A percentile compares a stretch with the other conserved stretches of the same genome.
phyloP scores from a whole-genome alignment of 2,888 invertebrate genomes.

The Chrysolina americana region DNA sequence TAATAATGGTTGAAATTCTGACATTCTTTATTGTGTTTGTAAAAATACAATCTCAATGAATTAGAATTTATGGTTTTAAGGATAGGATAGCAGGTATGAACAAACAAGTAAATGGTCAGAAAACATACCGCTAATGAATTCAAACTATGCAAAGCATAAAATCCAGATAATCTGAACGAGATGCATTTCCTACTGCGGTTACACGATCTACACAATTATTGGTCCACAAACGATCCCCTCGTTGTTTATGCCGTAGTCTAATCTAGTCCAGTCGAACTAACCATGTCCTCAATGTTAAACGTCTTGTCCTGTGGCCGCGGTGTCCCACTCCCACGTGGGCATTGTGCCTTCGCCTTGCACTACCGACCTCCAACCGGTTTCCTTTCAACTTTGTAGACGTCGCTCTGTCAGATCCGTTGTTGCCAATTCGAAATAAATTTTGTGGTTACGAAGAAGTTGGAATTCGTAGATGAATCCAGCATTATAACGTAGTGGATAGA shows the following conservation, averaged over 20 bases:
- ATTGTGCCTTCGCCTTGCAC: constrained; percentile 54
- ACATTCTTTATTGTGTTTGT: too few relatives aligned
- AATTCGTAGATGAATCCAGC: not conserved
- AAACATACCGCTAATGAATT: too few relatives aligned
- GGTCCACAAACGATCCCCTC: not conserved
- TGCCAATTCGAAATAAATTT: not conserved
- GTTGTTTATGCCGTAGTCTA: not conserved
- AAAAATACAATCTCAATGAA: too few relatives aligned
- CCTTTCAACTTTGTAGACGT: constrained; percentile 54
- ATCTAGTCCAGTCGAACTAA: constrained; percentile 33
- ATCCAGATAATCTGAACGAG: not conserved
- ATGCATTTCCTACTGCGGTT: not conserved
- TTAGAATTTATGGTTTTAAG: too few relatives aligned
- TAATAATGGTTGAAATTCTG: too few relatives aligned
- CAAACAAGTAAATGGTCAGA: too few relatives aligned
- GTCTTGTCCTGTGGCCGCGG: constrained; percentile 37
- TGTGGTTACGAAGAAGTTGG: not conserved
- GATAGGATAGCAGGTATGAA: too few relatives aligned
- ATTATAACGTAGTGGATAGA: too few relatives aligned
- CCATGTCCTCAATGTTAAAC: constrained; percentile 29
- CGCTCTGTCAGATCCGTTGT: constrained; percentile 36
- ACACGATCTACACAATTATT: not conserved
- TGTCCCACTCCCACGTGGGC: constrained; percentile 52
- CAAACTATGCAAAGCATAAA: too few relatives aligned
- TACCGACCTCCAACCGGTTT: constrained; percentile 62